phyloP scores from a whole-genome alignment of 30 jellyfish, hydroid and myxozoan genomes.

The Aurelia coerulea region DNA sequence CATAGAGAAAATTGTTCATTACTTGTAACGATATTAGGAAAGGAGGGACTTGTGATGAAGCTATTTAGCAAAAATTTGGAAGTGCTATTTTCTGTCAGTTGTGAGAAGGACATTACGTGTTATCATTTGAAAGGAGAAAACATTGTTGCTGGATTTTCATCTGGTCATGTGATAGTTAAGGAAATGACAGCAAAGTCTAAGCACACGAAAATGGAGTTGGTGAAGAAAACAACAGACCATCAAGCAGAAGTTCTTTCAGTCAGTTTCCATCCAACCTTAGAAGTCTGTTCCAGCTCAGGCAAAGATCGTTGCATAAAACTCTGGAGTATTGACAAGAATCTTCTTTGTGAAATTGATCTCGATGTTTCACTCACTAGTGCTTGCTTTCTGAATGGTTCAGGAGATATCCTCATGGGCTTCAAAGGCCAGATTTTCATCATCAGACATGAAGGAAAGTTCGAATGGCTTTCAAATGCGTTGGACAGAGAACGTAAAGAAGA shows the following conservation, averaged over 20 bases:
- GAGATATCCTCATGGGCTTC: conserved; percentile 65
- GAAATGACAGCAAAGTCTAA: conserved; percentile 5
- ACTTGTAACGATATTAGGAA: conserved; percentile 33
- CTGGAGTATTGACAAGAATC: conserved; percentile 63
- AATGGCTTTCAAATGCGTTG: conserved; percentile 30
- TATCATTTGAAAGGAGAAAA: conserved; percentile 5
- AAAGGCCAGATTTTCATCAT: conserved; percentile 47
- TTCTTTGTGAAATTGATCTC: conserved; percentile 59
- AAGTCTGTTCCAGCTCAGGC: conserved; percentile 50
- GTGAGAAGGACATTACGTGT: conserved; percentile 44
- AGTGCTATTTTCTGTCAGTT: conserved; percentile 7
- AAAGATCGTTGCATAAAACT: conserved; percentile 55
- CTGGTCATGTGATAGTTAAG: conserved; percentile 47
- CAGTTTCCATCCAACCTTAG: conserved; percentile 40
- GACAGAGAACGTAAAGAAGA: not conserved
- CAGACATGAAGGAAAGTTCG: conserved; percentile 20
- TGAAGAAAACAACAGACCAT: conserved; percentile 36
- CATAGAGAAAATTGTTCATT: not conserved
- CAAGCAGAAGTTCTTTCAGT: conserved; percentile 31
- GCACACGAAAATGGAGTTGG: not conserved
- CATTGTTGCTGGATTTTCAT: conserved; percentile 60
- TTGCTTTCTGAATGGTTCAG: conserved; percentile 56
- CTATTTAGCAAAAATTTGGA: conserved; percentile 29
- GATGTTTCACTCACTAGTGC: conserved; percentile 56
- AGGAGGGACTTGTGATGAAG: conserved; percentile 20